Percentiles rank a stretch among this genome's conserved stretches.
phyloP scores from a whole-genome alignment of 2,888 invertebrate genomes.

The Eubasilissa splendida region DNA sequence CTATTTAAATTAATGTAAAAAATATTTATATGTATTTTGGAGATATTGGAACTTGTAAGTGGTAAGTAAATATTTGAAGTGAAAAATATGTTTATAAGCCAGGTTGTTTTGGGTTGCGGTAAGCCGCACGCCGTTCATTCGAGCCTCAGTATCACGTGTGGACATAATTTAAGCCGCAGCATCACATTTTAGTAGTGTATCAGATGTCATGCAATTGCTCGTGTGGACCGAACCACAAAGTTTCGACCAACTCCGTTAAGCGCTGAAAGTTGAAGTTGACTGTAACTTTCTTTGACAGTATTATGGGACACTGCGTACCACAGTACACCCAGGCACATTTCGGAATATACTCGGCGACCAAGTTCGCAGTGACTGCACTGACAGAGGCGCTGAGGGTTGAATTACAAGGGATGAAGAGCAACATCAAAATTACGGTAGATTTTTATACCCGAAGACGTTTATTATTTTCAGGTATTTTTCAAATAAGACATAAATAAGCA shows the following conservation, averaged over 20 bases:
- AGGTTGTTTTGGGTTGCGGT: too few species aligned
- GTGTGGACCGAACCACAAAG: constrained; percentile 10
- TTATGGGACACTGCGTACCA: constrained; percentile 50
- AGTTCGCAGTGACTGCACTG: constrained; percentile 62
- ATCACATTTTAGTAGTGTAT: neutral
- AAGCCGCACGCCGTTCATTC: too few species aligned
- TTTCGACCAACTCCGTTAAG: neutral
- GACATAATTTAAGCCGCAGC: neutral
- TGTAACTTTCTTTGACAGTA: constrained; percentile 43
- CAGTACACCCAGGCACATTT: constrained; percentile 39
- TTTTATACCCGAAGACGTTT: neutral
- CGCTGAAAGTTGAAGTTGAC: constrained; percentile 9
- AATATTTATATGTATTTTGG: too few species aligned
- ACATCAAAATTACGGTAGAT: constrained; percentile 61
- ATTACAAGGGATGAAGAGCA: constrained; percentile 58
- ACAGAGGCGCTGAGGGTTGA: constrained; percentile 61
- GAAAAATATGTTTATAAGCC: too few species aligned
- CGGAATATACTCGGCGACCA: constrained; percentile 61
- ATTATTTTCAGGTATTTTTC: too few species aligned
- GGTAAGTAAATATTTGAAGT: too few species aligned
- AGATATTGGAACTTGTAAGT: too few species aligned
- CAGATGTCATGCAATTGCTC: constrained; percentile 26
- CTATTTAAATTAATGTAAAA: too few species aligned
- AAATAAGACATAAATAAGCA: too few species aligned
- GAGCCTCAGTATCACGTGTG: too few species aligned